Evolutionary conservation across 92 coral and sea anemone species (phyloP).

Genomic region (Paragorgia papillata): DNA sequence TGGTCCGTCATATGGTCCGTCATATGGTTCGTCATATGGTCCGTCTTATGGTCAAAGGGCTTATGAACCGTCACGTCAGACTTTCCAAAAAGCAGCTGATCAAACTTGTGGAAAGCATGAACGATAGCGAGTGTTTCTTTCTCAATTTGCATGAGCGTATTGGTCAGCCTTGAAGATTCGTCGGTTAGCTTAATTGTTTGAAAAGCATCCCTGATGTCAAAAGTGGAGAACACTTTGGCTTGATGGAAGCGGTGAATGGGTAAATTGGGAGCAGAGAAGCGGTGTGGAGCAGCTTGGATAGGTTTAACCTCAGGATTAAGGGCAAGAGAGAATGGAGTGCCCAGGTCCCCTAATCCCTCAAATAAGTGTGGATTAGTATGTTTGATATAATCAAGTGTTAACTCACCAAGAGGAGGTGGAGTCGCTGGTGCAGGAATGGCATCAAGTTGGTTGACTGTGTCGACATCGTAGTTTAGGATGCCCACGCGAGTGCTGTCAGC

Average conservation of each 20-base stretch:
- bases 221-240: slow-evolving; percentile 62
- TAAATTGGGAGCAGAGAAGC: slow-evolving; percentile 59
- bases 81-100: slow-evolving; percentile 62
- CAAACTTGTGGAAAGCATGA: too few species aligned
- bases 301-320: slow-evolving; percentile 55
- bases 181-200: slow-evolving; percentile 59
- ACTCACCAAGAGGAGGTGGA: slow-evolving; percentile 52
- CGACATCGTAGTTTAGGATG: slow-evolving; percentile 52
- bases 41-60: too few species aligned
- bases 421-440: slow-evolving; percentile 18
- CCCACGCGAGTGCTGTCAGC: slow-evolving; percentile 63
- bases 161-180: slow-evolving; percentile 54
- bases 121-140: too few species aligned
- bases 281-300: slow-evolving; percentile 63
- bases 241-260: slow-evolving; percentile 56
- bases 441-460: slow-evolving; percentile 49
- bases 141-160: slow-evolving; percentile 46
- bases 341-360: slow-evolving; percentile 63
- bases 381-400: slow-evolving; percentile 48
- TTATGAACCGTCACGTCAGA: slow-evolving; percentile 64
- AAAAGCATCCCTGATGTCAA: slow-evolving; percentile 64
- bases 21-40: too few species aligned
- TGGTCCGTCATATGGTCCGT: too few species aligned
- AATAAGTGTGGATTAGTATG: too few species aligned
- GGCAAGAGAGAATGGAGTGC: slow-evolving; percentile 44